Evolutionary conservation across 2,113 vertebrate genomes (phyloP), one percentile per base, ranked within the genome.

Genomic region (Athene noctua): DNA sequence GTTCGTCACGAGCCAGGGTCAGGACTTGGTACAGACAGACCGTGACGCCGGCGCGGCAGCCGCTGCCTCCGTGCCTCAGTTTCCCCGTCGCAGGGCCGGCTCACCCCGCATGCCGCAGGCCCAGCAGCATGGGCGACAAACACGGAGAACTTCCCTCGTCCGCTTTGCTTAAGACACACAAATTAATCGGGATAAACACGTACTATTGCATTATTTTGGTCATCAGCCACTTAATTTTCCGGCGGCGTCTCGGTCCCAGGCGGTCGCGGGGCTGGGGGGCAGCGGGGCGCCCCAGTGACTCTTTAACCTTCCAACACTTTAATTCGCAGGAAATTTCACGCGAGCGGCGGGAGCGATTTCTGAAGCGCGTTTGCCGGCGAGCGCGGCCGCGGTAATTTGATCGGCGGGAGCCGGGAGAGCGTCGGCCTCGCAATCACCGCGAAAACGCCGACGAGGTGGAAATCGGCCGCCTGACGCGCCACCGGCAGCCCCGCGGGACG

Each of bases 21-120:
- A 0, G 46, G 44, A 63, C 22, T 2, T 0, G 54, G n/a, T 63
- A 16, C 25, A 0, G 25, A 23, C 15, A 36, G 20, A 42, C 32
- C 2, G 13, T 1, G 25, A 61, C 6, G 1, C 38, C 8, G 4
- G 5, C 0, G 1, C 0, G 0, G 47, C 6, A 55, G 6, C 68
- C 6, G 1, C 49, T n/a, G 25, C 74, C 49, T 44, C 91, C 0
- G 0, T 36, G 83, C 86, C 80, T 80, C 88, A 47, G 58, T 58
- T 73, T 89, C 80, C 80, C 86, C 5, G 3, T 67, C 18, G 54
- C 21, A 11, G 29, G 21, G 58, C 49, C 17, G 80, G 61, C 27
- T 22, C 68, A 29, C 12, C 77, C 46, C 2, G 15, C 51, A 14
- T 0, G 0, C 30, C 0, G 0, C 0, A 0, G 36, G 32, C 40